Evolutionary conservation across 2,797 vertebrate genomes (phyloP).

Genomic region (Syndactyla subalaris): DNA sequence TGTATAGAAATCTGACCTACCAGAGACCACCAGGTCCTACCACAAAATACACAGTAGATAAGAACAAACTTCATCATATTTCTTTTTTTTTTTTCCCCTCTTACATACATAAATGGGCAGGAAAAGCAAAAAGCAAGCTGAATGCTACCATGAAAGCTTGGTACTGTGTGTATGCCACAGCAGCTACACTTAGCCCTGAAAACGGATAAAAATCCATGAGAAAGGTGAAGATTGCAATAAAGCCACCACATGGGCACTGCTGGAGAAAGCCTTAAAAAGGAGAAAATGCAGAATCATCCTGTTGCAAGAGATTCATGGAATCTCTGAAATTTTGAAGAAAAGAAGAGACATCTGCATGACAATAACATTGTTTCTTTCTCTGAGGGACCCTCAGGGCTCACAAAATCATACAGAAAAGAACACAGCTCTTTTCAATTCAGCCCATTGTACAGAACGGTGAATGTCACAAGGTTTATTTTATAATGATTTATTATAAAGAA

Average conservation of each 20-base stretch:
- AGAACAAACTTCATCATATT: neutral
- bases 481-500: slow-evolving; percentile 55
- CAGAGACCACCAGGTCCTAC: neutral
- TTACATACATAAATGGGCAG: neutral
- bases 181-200: neutral
- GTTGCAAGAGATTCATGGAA: slow-evolving; percentile 24
- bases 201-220: neutral
- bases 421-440: slow-evolving; percentile 49
- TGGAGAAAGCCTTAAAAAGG: slow-evolving; percentile 30
- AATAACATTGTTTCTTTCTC: slow-evolving; percentile 64
- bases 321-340: slow-evolving; percentile 42
- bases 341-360: slow-evolving; percentile 68
- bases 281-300: slow-evolving; percentile 1
- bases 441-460: neutral
- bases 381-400: slow-evolving; percentile 38
- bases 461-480: slow-evolving; percentile 38
- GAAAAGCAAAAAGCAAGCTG: neutral
- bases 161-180: neutral
- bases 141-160: neutral
- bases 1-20: neutral
- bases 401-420: slow-evolving; percentile 45
- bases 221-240: neutral
- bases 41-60: neutral
- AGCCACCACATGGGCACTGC: neutral
- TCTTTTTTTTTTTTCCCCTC: neutral